A percentile compares a stretch with the other conserved stretches of the same genome.
These are phyloP conservation scores for Spondyliosoma cantharus DNA, from an alignment of 2,797 vertebrate species.

Conservation along the genomic window DNA sequence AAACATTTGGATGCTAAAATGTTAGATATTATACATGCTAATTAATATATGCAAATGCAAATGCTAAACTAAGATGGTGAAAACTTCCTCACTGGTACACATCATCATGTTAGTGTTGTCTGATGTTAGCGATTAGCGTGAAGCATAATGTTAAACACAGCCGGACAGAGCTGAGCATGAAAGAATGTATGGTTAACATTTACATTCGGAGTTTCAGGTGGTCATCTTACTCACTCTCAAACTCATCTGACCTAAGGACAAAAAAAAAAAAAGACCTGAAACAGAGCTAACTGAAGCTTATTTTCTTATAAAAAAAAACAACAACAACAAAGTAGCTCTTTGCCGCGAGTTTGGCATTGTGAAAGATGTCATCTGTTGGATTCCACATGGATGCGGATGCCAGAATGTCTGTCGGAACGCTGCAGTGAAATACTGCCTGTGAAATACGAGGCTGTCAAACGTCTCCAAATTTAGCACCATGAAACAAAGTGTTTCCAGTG, in stretches of 20 bases:
- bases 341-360: neutral
- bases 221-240: neutral
- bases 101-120: neutral
- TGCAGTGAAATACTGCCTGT: conserved; percentile 50
- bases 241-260: neutral
- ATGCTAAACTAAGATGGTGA: neutral
- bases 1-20: too few species aligned
- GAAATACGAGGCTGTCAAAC: conserved; percentile 61
- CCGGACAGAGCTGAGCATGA: neutral
- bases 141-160: neutral
- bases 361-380: conserved; percentile 1
- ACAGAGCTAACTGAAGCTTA: neutral
- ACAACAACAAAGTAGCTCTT: neutral
- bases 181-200: too few species aligned
- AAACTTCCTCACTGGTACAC: neutral
- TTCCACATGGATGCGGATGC: conserved; percentile 12
- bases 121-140: neutral
- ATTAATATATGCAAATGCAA: neutral
- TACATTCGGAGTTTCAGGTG: neutral
- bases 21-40: too few species aligned
- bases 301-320: neutral
- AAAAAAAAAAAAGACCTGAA: neutral
- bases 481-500: conserved; percentile 51
- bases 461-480: conserved; percentile 52
- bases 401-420: conserved; percentile 35